Conservation (phyloP, 1,140 invertebrate genomes). For the Macrostomum lignano region DNA sequence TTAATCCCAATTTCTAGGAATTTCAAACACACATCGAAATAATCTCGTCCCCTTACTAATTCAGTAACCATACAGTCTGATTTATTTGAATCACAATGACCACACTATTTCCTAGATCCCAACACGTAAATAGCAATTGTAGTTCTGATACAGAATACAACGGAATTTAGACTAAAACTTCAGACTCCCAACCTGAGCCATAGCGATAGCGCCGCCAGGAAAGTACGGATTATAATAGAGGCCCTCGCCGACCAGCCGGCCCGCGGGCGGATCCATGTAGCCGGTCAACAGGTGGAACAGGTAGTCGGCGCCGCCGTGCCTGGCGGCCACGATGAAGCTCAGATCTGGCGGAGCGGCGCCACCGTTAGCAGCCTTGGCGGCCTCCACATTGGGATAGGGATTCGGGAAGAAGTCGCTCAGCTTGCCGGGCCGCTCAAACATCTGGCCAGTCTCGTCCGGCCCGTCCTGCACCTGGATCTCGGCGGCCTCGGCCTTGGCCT, state of each 20-base stretch:
- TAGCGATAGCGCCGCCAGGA: constrained; percentile 72
- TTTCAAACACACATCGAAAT: too few species aligned
- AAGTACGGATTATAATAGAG: constrained; percentile 96
- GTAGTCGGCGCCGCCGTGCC: constrained; percentile 71
- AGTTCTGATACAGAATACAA: too few species aligned
- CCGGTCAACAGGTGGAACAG: constrained; percentile 70
- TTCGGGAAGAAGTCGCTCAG: constrained; percentile 59
- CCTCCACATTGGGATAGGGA: constrained; percentile 30
- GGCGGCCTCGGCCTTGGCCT: constrained; percentile 70
- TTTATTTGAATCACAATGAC: too few species aligned
- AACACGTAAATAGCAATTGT: too few species aligned
- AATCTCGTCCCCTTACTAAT: too few species aligned
- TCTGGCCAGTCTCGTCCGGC: constrained; percentile 62
- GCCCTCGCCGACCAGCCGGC: constrained; percentile 50
- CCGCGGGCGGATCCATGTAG: constrained; percentile 76
- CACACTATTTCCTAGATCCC: too few species aligned
- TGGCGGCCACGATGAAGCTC: constrained; percentile 52
- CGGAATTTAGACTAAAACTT: too few species aligned
- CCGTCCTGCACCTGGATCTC: constrained; percentile 59
- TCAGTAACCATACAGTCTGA: too few species aligned
- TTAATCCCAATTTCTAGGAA: too few species aligned
- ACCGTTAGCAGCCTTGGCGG: constrained; percentile 70
- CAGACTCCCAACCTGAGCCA: too few species aligned
- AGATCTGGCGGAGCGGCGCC: constrained; percentile 86
- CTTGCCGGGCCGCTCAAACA: constrained; percentile 73